phyloP scores from a whole-genome alignment of 2,888 invertebrate genomes.

The Phengaris alcon region DNA sequence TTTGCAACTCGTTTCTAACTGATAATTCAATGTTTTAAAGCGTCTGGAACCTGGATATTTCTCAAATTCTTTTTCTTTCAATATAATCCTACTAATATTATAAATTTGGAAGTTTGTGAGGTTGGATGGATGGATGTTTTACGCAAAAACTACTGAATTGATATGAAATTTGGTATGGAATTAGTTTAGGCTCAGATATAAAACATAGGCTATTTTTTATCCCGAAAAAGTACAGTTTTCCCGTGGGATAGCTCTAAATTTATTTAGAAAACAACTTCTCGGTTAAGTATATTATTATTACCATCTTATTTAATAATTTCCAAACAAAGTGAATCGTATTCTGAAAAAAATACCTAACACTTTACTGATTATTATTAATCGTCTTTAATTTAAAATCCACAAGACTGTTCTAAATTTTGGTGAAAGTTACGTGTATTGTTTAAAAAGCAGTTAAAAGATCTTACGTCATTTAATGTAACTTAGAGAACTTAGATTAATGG shows the following conservation, averaged over 20 bases:
- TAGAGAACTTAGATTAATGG: slow-evolving; percentile 44
- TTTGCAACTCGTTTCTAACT: background rate
- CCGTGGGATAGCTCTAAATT: too few relatives aligned
- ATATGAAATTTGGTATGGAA: too few relatives aligned
- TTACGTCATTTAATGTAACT: slow-evolving; percentile 43
- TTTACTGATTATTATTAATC: background rate
- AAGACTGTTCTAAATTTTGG: background rate
- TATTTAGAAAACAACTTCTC: too few relatives aligned
- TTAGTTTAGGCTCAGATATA: too few relatives aligned
- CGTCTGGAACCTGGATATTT: background rate
- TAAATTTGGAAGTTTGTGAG: too few relatives aligned
- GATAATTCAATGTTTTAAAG: background rate
- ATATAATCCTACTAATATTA: too few relatives aligned
- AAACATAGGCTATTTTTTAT: too few relatives aligned
- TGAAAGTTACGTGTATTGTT: slow-evolving; percentile 12
- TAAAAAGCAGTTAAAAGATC: slow-evolving; percentile 31
- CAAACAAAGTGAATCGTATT: background rate
- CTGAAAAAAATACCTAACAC: background rate
- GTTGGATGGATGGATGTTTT: too few relatives aligned
- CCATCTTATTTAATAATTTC: background rate
- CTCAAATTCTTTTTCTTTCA: too few relatives aligned
- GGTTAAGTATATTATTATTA: too few relatives aligned
- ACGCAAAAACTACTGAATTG: too few relatives aligned
- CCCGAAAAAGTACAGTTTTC: too few relatives aligned
- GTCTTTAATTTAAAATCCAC: background rate